A percentile compares a stretch with the other conserved stretches of the same genome.
These are phyloP conservation scores for Hydrochoerus hydrochaeris DNA, from an alignment of 2,113 vertebrate species.

Conservation along the genomic window DNA sequence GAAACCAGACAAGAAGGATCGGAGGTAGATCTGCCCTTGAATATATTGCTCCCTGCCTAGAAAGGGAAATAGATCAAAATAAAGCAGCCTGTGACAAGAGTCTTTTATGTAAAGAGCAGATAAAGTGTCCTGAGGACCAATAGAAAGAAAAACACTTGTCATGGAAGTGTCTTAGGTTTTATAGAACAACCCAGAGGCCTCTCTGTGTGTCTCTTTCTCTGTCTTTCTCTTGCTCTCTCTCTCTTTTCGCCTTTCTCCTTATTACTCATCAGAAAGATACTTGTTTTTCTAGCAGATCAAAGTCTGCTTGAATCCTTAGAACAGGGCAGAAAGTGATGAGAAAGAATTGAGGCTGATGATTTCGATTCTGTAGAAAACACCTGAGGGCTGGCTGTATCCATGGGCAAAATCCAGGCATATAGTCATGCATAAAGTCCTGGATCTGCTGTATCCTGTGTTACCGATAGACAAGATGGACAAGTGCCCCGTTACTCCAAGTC, in stretches of 20 bases:
- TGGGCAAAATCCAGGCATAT: neutral
- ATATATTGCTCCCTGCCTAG: neutral
- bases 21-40: neutral
- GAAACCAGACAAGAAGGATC: neutral
- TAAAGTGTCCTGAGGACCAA: neutral
- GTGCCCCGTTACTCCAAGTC: neutral
- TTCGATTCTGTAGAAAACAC: neutral
- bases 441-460: neutral
- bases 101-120: neutral
- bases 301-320: slow-evolving; percentile 67
- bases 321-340: slow-evolving; percentile 61
- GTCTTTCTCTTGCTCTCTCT: neutral
- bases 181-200: slow-evolving; percentile 45
- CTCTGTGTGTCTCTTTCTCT: neutral
- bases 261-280: neutral
- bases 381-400: neutral
- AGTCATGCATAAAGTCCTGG: neutral
- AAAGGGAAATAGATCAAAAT: neutral
- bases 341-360: neutral
- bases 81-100: neutral
- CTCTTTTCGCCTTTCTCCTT: neutral
- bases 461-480: neutral
- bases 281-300: slow-evolving; percentile 75
- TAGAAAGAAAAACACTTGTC: neutral
- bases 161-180: neutral